A percentile compares a stretch with the other conserved stretches of the same genome.
phyloP scores from a whole-genome alignment of 23 tunicate genomes.

The Trididemnum nubilum region DNA sequence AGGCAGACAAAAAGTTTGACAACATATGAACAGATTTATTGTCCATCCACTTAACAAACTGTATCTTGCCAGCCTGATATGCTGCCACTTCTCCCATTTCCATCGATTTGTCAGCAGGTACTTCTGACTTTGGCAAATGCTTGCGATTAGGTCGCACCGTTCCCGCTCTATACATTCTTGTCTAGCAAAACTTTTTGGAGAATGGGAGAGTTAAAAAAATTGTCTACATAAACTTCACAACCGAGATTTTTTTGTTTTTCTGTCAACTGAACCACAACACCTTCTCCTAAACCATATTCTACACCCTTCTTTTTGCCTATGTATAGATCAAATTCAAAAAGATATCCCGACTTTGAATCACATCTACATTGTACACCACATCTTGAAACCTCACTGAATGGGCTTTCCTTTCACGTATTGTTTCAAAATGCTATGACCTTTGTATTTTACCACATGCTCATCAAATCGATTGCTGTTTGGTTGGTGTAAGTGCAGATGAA shows the following conservation, averaged over 20 bases:
- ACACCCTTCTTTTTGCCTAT: background rate
- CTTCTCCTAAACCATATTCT: conserved; percentile 5
- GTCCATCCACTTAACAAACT: background rate
- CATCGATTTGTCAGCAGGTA: background rate
- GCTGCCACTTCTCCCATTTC: background rate
- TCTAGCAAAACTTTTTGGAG: background rate
- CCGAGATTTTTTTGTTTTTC: background rate
- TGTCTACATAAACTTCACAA: background rate
- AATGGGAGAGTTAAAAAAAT: background rate
- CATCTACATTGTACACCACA: conserved; percentile 20
- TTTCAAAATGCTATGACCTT: conserved; percentile 10
- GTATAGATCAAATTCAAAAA: conserved; percentile 13
- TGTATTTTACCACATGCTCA: background rate
- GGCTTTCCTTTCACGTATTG: conserved; percentile 24
- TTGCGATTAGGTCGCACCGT: background rate
- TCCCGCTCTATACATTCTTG: background rate
- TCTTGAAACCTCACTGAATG: conserved; percentile 17
- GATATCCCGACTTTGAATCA: background rate
- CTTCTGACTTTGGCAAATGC: background rate
- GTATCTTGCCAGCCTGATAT: background rate
- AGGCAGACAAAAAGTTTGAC: background rate
- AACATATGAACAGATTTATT: background rate
- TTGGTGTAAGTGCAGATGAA: background rate
- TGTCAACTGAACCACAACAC: background rate
- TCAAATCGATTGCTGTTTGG: conserved; percentile 5